phyloP scores from a whole-genome alignment of 2,797 vertebrate genomes.

The Vireo griseus region DNA sequence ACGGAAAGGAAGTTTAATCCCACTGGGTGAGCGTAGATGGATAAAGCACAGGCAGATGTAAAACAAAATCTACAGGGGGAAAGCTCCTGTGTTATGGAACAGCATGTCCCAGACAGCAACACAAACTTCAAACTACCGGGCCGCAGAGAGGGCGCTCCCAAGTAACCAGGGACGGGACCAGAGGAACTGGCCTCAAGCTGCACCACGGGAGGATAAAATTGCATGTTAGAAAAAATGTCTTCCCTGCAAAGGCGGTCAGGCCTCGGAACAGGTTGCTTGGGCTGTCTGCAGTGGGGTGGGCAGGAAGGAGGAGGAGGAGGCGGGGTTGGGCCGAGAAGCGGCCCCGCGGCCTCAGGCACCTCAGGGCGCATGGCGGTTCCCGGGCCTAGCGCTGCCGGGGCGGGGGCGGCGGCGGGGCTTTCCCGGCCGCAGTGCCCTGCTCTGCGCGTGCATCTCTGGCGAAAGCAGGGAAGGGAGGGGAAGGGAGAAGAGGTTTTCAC shows the following conservation, averaged over 20 bases:
- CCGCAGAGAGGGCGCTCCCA: neutral
- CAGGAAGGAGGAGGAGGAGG: neutral
- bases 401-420: neutral
- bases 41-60: neutral
- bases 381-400: fast-evolving
- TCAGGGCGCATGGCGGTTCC: fast-evolving
- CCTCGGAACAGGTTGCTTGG: neutral
- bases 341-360: neutral
- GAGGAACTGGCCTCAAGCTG: neutral
- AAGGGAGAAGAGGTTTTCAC: neutral
- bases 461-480: neutral
- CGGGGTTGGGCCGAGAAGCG: neutral
- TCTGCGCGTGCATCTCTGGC: neutral
- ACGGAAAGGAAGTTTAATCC: neutral
- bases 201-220: neutral
- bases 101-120: fast-evolving
- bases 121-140: fast-evolving
- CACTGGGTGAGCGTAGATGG: fast-evolving
- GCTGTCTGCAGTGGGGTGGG: neutral
- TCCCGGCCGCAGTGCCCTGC: neutral
- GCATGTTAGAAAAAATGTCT: neutral
- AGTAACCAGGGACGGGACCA: neutral
- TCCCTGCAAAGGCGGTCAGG: no score
- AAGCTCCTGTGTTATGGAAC: fast-evolving
- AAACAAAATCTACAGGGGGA: neutral